Evolutionary conservation across 2,888 invertebrate genomes (phyloP), one percentile per base, ranked within the genome.

Genomic region (Eilema griseolum): DNA sequence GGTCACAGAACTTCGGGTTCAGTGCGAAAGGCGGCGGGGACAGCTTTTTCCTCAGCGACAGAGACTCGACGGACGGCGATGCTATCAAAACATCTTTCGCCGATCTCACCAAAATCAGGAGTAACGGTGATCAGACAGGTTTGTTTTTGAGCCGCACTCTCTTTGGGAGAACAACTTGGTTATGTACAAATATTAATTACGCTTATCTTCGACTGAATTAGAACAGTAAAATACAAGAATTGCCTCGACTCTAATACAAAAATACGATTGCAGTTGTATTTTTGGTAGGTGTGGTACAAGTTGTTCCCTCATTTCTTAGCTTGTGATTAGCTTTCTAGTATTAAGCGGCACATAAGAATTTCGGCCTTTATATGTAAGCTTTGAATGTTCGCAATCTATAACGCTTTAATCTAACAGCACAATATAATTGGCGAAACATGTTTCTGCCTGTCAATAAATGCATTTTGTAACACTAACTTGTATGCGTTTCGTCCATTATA

Each of bases 41-140:
- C 78, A 95, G 93, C 75, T 92, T 96, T 81, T 93, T 83, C 83
- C 83, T 94, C 26, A 92, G 92, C 87, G 93, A 93, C 59, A 95
- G 95, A 83, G 88, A 97, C 85, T 90, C 96, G 61, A 95, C 96
- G 14, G 97, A 97, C 84, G 96, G 96, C 4, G 96, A 96, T 76
- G 86, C 79, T 56, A 92, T 91, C 70, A 95, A 96, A 89, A 94
- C 96, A 76, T 97, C 97, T 89, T 98, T 98, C 92, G 97, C 97
- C 41, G 97, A 98, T 86, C 92, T 97, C 71, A 96, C 96, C 75
- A 97, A 93, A 86, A 92, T 93, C 80, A 95, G 94, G 81, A 90
- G 93, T 86, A 93, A 95, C 69, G 96, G 95, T 69, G 96, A 96
- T 77, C 93, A 89, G 86, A 82, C 89, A 92, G 93, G 94, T 94